A percentile compares a stretch with the other conserved stretches of the same genome.
These are phyloP conservation scores for Nomada hirtipes DNA, from an alignment of 2,888 invertebrate genomes.

Conservation along the genomic window DNA sequence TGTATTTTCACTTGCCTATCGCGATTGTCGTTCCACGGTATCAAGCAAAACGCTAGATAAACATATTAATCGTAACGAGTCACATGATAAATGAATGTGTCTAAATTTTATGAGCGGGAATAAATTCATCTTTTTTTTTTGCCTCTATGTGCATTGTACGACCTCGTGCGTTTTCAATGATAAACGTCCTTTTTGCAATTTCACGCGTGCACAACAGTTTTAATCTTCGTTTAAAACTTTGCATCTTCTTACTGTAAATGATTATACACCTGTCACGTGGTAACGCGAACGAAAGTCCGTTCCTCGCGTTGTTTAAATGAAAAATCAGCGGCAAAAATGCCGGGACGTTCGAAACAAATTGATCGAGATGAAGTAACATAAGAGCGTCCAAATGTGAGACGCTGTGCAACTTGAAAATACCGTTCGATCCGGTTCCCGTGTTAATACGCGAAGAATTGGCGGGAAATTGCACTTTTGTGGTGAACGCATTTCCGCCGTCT, in stretches of 20 bases:
- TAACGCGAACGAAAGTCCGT: not conserved
- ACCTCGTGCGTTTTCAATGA: not conserved
- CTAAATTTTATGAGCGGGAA: not conserved
- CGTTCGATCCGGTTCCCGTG: not conserved
- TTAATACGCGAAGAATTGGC: conserved; percentile 46
- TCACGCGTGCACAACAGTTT: not conserved
- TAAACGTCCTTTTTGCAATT: too few species aligned
- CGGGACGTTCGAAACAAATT: not conserved
- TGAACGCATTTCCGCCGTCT: conserved; percentile 2
- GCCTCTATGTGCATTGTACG: conserved; percentile 2
- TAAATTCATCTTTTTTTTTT: not conserved
- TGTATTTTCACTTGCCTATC: conserved; percentile 2
- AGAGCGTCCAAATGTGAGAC: not conserved
- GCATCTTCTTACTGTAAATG: too few species aligned
- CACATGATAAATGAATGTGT: not conserved
- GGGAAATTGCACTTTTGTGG: conserved; percentile 46
- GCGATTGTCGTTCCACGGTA: not conserved
- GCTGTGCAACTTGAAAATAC: not conserved
- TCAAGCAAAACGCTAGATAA: not conserved
- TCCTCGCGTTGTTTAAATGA: not conserved
- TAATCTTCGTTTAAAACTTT: not conserved
- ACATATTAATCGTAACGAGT: not conserved
- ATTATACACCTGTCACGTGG: too few species aligned
- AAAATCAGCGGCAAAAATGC: not conserved
- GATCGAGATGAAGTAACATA: not conserved